Conservation (phyloP, 2,888 invertebrate genomes). For the Torymus auratus region DNA sequence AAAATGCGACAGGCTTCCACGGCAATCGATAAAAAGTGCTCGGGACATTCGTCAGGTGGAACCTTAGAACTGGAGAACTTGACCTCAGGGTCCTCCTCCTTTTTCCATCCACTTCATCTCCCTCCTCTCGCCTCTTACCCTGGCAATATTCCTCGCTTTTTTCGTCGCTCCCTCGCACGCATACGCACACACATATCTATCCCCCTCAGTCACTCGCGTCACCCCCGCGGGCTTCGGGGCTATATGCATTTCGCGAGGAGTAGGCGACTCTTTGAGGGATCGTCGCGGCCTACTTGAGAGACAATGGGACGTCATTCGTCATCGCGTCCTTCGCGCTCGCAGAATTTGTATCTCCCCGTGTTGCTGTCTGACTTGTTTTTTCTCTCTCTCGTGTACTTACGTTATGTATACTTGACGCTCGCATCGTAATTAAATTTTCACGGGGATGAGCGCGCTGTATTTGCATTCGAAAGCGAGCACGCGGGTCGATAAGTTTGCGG, state of each 20-base stretch:
- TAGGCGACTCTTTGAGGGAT: slow-evolving; percentile 50
- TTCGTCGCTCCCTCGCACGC: background rate
- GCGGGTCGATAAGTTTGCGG: slow-evolving; percentile 40
- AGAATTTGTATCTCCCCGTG: slow-evolving; percentile 5
- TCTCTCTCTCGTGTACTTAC: background rate
- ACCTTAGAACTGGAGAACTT: slow-evolving; percentile 61
- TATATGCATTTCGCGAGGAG: background rate
- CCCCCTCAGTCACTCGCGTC: slow-evolving; percentile 10
- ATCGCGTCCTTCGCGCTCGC: background rate
- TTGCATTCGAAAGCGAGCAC: slow-evolving; percentile 1
- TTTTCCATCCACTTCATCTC: background rate
- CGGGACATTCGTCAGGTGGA: slow-evolving; percentile 61
- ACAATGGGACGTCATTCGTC: slow-evolving; percentile 48
- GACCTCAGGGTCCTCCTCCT: slow-evolving; percentile 56
- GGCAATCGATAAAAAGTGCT: slow-evolving; percentile 60
- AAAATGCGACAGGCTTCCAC: slow-evolving; percentile 56
- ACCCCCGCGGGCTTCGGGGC: slow-evolving; percentile 12
- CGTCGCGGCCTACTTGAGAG: slow-evolving; percentile 56
- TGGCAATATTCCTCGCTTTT: background rate
- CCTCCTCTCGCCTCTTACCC: background rate
- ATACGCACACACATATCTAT: slow-evolving; percentile 9
- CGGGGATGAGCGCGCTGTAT: slow-evolving; percentile 7
- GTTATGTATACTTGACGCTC: too few relatives aligned
- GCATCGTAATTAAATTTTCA: slow-evolving; percentile 51
- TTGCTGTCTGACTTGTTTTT: background rate